Evolutionary conservation across 1,140 invertebrate genomes (phyloP).

Genomic region (Drosophila equinoxialis): DNA sequence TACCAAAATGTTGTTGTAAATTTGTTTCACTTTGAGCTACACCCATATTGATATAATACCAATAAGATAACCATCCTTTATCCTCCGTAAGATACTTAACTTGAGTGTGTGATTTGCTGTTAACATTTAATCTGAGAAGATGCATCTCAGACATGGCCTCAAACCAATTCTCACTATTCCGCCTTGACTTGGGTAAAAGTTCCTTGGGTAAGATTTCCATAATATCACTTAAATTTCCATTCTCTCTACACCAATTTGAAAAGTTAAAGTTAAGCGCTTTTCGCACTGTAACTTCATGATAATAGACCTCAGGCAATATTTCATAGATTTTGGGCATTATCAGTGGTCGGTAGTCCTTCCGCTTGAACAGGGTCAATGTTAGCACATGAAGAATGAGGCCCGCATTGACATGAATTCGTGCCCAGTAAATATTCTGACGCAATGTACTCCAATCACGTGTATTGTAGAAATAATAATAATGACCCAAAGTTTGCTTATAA

Average conservation of each 20-base stretch:
- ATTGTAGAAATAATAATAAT: conserved; percentile 87
- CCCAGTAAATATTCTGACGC: conserved; percentile 83
- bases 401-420: no score
- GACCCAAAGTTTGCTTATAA: conserved; percentile 12
- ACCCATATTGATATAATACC: conserved; percentile 62
- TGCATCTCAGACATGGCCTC: no score
- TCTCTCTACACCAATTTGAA: conserved; percentile 34
- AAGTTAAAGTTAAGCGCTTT: conserved; percentile 73
- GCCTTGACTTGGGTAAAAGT: conserved; percentile 17
- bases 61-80: conserved; percentile 47
- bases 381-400: conserved; percentile 81
- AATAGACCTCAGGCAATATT: conserved; percentile 87
- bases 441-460: conserved; percentile 86
- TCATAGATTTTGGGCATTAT: conserved; percentile 87
- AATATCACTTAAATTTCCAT: no score
- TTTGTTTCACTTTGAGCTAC: conserved; percentile 20
- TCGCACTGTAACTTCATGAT: conserved; percentile 85
- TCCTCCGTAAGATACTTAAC: conserved; percentile 37
- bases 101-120: no score
- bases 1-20: conserved; percentile 42
- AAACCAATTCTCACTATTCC: conserved; percentile 32
- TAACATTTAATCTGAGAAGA: no score
- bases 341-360: conserved; percentile 86
- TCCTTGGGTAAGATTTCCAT: conserved; percentile 2
- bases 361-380: conserved; percentile 85